Evolutionary conservation across 2,888 invertebrate genomes (phyloP).

Genomic region (Malthinus seriepunctatus): DNA sequence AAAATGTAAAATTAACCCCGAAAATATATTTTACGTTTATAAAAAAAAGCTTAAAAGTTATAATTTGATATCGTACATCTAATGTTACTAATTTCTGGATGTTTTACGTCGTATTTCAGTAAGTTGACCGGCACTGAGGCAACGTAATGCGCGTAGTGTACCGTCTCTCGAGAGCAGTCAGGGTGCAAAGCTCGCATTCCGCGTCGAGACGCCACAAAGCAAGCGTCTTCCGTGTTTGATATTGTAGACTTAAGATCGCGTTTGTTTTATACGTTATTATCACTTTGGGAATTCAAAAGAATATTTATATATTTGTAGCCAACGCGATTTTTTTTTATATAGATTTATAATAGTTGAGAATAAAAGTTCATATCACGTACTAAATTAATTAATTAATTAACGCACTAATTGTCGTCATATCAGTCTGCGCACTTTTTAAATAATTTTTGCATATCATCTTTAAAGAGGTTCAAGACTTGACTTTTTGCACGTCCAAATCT

Average conservation of each 20-base stretch:
- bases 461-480: too few relatives aligned
- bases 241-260: slow-evolving; percentile 8
- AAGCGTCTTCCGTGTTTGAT: slow-evolving; percentile 13
- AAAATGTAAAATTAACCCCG: not conserved
- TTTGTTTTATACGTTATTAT: slow-evolving; percentile 11
- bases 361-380: too few relatives aligned
- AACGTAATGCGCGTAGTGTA: slow-evolving; percentile 27
- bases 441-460: not conserved
- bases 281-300: not conserved
- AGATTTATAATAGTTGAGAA: too few relatives aligned
- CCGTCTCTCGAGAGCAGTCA: slow-evolving; percentile 25
- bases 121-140: slow-evolving; percentile 22
- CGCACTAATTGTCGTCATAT: not conserved
- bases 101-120: slow-evolving; percentile 13
- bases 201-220: slow-evolving; percentile 40
- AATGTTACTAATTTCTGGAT: slow-evolving; percentile 4
- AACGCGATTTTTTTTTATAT: too few relatives aligned
- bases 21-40: not conserved
- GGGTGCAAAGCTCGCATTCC: slow-evolving; percentile 35
- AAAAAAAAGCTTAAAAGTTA: too few relatives aligned
- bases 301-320: too few relatives aligned
- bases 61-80: not conserved
- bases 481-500: too few relatives aligned
- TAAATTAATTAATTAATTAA: not conserved
- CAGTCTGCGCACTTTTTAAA: not conserved